Evolutionary conservation across 2,797 vertebrate species (phyloP), one percentile per base, ranked within the genome.

Genomic region (Sebastes minor): DNA sequence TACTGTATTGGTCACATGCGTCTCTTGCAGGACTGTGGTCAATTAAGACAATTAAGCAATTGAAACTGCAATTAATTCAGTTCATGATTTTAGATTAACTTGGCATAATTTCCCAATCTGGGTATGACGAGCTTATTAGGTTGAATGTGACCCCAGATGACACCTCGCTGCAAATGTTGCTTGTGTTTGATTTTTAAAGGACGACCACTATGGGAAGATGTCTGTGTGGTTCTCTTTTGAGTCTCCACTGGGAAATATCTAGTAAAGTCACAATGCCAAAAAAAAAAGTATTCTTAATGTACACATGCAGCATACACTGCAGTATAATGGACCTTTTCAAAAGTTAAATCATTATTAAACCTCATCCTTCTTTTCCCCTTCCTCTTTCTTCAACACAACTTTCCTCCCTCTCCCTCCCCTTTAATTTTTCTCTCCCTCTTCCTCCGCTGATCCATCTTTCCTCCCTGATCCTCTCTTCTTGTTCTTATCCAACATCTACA

Each of bases 41-140:
- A 80, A 38, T 82, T 85, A 65, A 42, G 59, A 46, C 23, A 73
- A 52, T 84, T 86, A 78, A 83, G 57, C 22, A 74, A 82, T 32
- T 75, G 30, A 81, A 87, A 84, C 74, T 73, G 75, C n/a, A 77
- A 57, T 88, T 86, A 84, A 82, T 85, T 78, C 6, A 33, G 18
- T 56, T 62, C 27, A n/a, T 81, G 59, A 82, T 78, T 83, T 76
- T 25, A 69, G n/a, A 86, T 80, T 84, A 86, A 85, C 20, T 68
- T 23, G 35, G 74, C 38, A 69, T 86, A 70, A 88, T 85, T 86
- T 86, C 53, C 60, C 64, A 88, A 82, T 85, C 71, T 73, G 61
- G 59, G 23, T 61, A 66, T 89, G 78, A 83, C 18, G 25, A 74
- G 12, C 5, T 60, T 35, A 68, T 82, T 79, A 81, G 22, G 30